phyloP scores from a whole-genome alignment of 2,113 vertebrate genomes.

The Indri indri region DNA sequence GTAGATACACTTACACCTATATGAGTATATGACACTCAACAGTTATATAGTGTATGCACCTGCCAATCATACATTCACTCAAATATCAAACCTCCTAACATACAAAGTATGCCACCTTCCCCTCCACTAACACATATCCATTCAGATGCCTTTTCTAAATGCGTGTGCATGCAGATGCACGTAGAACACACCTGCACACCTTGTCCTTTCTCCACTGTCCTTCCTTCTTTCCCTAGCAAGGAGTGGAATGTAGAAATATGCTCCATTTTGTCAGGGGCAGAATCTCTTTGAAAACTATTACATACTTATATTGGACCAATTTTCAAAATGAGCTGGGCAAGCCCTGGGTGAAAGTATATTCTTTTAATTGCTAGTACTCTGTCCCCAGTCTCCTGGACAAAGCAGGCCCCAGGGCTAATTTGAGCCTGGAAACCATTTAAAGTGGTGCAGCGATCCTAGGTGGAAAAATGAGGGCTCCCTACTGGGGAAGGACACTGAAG shows the following conservation, averaged over 20 bases:
- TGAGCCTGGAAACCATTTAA: constrained; percentile 37
- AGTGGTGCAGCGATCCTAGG: neutral
- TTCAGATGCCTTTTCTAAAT: neutral
- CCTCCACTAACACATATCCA: neutral
- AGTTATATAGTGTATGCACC: neutral
- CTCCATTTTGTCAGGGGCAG: neutral
- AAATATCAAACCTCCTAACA: neutral
- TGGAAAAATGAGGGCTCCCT: neutral
- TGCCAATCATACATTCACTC: neutral
- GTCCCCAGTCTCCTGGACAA: neutral
- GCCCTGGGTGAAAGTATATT: neutral
- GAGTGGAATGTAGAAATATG: neutral
- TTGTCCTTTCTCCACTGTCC: neutral
- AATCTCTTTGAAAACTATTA: constrained; percentile 28
- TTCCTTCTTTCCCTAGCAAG: neutral
- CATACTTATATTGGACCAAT: neutral
- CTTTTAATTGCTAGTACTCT: neutral
- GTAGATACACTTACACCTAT: neutral
- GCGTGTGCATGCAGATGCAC: no score
- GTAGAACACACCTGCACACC: neutral
- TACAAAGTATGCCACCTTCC: neutral
- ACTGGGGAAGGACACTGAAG: neutral
- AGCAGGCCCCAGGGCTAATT: neutral
- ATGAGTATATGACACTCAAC: neutral
- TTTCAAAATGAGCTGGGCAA: constrained; percentile 44